Evolutionary conservation across 2,113 vertebrate species (phyloP).

Genomic region (Eidolon helvum): DNA sequence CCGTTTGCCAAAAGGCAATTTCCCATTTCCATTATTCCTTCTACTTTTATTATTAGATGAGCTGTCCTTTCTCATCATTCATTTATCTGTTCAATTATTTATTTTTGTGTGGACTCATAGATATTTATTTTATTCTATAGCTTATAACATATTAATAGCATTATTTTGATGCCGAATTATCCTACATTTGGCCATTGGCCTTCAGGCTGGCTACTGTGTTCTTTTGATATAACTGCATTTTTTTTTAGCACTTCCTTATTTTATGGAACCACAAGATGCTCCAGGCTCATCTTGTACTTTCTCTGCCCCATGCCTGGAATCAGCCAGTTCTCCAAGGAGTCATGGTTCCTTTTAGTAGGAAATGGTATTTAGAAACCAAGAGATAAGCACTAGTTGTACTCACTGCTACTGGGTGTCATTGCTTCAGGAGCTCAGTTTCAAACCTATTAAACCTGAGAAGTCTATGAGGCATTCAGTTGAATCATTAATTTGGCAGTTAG

Average conservation of each 20-base stretch:
- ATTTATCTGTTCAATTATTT: conserved; percentile 9
- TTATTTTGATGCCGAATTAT: not conserved
- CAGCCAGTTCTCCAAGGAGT: not conserved
- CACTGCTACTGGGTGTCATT: not conserved
- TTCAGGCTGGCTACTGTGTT: conserved; percentile 1
- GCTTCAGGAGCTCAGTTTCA: not conserved
- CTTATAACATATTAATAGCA: not conserved
- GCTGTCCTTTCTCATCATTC: not conserved
- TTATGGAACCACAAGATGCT: not conserved
- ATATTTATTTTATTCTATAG: conserved; percentile 2
- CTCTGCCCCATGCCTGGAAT: not conserved
- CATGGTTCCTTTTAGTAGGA: not conserved
- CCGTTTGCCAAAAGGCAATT: conserved; percentile 38
- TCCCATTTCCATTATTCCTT: conserved; percentile 27
- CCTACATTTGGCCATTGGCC: not conserved
- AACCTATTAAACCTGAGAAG: not conserved
- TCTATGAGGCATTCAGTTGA: not conserved
- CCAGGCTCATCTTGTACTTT: not conserved
- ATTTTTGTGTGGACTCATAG: not conserved
- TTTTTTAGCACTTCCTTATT: not conserved
- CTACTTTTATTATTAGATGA: not conserved
- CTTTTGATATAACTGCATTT: not conserved
- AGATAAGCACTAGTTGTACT: not conserved
- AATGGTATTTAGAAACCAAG: conserved; percentile 20
- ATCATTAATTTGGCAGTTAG: not conserved